Evolutionary conservation across 2,113 vertebrate genomes (phyloP), one percentile per base, ranked within the genome.

Genomic region (Cathartes aura): DNA sequence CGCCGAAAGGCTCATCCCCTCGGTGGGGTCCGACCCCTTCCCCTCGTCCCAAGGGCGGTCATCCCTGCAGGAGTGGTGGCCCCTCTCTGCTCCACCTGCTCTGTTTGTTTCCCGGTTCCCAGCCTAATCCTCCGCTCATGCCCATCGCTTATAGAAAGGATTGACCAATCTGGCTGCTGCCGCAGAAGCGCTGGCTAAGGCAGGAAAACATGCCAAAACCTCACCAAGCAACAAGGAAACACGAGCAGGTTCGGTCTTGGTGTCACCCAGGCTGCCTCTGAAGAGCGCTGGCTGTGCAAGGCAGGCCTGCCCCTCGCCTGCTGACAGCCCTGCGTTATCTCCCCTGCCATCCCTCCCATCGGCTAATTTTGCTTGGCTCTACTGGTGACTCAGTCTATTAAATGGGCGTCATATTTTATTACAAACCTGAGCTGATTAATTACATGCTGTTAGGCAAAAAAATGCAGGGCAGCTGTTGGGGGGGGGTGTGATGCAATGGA

Each of bases 391-490:
- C 96, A 97, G 40, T 29, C 82, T 70, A 58, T 92, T 90, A 93
- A 94, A 80, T 92, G 82, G 90, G 95, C 67, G 92, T 96, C 62
- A 6, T 27, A 62, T 76, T 96, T 92, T 70, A 86, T 88, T 86
- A 67, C 62, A 59, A 91, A 91, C 81, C 27, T 22, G 38, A 87
- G 93, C 76, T 91, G 68, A 94, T 73, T 97, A 95, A 96, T 95
- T 94, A 88, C 45, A 76, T 42, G 75, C 63, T 94, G 74, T 86
- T 90, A 73, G 85, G 88, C 55, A 70, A 86, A 95, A 78, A 92
- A 90, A 84, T 48, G 84, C 85, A 53, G 90, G 82, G 71, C 87
- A 78, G 48, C 58, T 60, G 60, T 32, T n/a, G 10, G 47, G 5
- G 40, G 15, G 20, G 83, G 36, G 43, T 2, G 42, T 95, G 95